Conservation (phyloP, 35 echinoderm and acorn worm species). For the Strongylocentrotus purpuratus region DNA sequence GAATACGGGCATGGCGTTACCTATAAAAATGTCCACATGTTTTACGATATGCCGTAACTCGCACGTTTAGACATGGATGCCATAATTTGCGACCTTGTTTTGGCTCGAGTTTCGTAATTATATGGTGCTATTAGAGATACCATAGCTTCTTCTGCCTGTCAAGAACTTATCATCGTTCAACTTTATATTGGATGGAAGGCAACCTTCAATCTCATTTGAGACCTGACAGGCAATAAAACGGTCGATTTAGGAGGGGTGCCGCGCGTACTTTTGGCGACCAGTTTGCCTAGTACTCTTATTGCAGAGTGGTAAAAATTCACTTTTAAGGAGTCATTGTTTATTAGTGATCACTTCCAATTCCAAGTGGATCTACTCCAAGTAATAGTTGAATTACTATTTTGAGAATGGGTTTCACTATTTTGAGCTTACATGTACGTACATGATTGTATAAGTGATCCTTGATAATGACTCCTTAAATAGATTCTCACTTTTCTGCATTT, state of each 20-base stretch:
- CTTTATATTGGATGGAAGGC: not conserved
- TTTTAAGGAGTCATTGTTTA: too few relatives aligned
- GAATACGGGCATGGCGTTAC: not conserved
- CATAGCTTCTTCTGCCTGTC: not conserved
- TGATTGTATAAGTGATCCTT: too few relatives aligned
- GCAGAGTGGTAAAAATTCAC: too few relatives aligned
- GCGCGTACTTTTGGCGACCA: not conserved
- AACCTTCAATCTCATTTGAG: not conserved
- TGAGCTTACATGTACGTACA: too few relatives aligned
- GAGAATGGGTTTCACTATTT: too few relatives aligned
- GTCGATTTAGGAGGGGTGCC: not conserved
- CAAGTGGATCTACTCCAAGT: too few relatives aligned
- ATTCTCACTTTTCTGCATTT: too few relatives aligned
- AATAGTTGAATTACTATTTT: too few relatives aligned
- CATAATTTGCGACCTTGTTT: slow-evolving; percentile 10
- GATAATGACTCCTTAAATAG: too few relatives aligned
- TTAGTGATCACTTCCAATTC: too few relatives aligned
- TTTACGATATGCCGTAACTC: not conserved
- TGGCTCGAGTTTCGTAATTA: not conserved
- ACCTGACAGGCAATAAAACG: not conserved
- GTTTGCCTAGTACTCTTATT: too few relatives aligned
- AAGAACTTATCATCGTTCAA: not conserved
- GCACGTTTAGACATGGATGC: not conserved
- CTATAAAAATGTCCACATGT: not conserved
- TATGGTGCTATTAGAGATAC: not conserved